Percentiles rank a stretch among this genome's conserved stretches.
These are phyloP conservation scores for Chrosomus eos DNA, from an alignment of 2,797 vertebrate species.

Conservation along the genomic window DNA sequence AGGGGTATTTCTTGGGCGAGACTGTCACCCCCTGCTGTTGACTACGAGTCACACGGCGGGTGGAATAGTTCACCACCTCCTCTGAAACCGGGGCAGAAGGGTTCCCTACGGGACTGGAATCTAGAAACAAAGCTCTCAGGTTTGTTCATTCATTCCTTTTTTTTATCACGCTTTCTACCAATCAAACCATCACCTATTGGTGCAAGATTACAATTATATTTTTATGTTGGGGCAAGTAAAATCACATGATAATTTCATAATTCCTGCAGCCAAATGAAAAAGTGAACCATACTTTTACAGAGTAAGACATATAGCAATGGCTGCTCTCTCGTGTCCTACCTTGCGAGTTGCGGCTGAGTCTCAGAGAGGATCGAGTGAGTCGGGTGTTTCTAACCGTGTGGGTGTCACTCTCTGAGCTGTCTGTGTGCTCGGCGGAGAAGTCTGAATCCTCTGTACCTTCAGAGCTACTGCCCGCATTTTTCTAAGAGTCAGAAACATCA, in stretches of 20 bases:
- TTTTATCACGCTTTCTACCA: neutral
- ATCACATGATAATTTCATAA: neutral
- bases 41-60: conserved; percentile 91
- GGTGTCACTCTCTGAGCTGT: conserved; percentile 85
- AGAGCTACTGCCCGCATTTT: conserved; percentile 93
- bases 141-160: conserved; percentile 3
- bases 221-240: neutral
- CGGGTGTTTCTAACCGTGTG: conserved; percentile 84
- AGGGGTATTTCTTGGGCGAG: conserved; percentile 90
- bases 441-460: conserved; percentile 98
- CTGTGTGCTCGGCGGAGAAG: conserved; percentile 92
- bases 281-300: neutral
- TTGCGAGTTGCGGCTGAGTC: conserved; percentile 93
- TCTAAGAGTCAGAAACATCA: conserved; percentile 70
- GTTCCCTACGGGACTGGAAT: conserved; percentile 48
- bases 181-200: neutral
- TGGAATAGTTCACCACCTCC: conserved; percentile 85
- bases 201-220: neutral
- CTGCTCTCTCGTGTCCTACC: conserved; percentile 72
- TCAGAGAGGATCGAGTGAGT: conserved; percentile 89
- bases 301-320: neutral
- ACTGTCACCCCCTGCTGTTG: conserved; percentile 88
- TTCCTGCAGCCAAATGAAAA: neutral
- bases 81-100: conserved; percentile 75
- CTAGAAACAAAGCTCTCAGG: conserved; percentile 49